Evolutionary conservation across 2,797 vertebrate genomes (phyloP).

Genomic region (Halcyon badia): DNA sequence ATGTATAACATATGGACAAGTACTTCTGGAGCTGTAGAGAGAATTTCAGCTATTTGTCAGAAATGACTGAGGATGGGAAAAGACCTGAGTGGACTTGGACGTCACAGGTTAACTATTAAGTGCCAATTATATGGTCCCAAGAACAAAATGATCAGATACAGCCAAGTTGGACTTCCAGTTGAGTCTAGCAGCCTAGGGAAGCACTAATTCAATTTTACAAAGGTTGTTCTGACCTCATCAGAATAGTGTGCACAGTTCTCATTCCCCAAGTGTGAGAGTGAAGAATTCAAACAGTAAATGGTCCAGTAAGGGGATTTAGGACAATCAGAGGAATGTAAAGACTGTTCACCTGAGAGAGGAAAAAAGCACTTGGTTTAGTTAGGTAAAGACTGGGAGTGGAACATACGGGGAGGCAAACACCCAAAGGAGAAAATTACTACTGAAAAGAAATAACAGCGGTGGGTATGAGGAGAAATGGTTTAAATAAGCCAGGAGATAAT

Average conservation of each 20-base stretch:
- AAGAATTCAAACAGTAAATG: background rate
- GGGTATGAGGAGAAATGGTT: background rate
- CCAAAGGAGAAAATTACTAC: background rate
- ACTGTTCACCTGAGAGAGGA: background rate
- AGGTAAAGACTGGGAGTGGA: background rate
- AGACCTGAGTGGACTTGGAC: background rate
- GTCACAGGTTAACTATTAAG: background rate
- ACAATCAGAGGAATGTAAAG: background rate
- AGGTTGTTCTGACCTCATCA: slow-evolving; percentile 10
- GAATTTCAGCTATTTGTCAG: background rate
- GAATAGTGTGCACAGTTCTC: background rate
- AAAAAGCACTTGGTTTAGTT: background rate
- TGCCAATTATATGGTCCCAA: background rate
- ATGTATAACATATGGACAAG: background rate
- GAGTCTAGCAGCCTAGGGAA: background rate
- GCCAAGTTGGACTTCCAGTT: background rate
- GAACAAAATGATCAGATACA: background rate
- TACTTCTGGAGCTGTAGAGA: accelerated
- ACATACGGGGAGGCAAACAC: background rate
- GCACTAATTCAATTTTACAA: slow-evolving; percentile 1
- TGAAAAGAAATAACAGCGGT: background rate
- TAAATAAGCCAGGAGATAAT: background rate
- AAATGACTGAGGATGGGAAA: background rate
- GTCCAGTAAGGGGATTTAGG: background rate
- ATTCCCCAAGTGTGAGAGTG: background rate